Evolutionary conservation across 2,888 invertebrate species (phyloP), one percentile per base, ranked within the genome.

Genomic region (Nephrotoma guestfalica): DNA sequence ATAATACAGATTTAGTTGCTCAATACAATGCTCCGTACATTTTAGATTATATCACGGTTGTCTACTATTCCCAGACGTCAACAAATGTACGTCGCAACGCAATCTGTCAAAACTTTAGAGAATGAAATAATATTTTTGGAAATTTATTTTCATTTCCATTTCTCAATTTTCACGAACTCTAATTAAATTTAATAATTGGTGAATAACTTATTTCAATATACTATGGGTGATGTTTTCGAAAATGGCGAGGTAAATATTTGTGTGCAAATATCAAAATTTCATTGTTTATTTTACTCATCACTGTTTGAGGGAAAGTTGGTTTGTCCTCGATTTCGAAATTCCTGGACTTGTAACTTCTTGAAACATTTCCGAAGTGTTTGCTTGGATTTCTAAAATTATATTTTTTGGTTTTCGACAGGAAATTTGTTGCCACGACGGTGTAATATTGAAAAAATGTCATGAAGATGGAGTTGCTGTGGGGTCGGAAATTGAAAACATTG

Each of bases 371-470:
- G 30, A 30, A 3, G 30, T 30, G 30, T 30, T 30, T 30, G 30
- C 30, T 30, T 30, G 2, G 2, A 2, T 30, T 85, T 43, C n/a
- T 41, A 9, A 11, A 85, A 85, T 85, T 85, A n/a, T 85, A 41
- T 5, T 85, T 42, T 42, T 30, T 6, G 15, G 51, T 51, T 71
- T 84, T n/a, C 41, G 3, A 18, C 11, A 86, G 86, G 86, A 86
- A 86, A 9, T 96, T 71, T 96, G 95, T 90, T 94, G 94, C n/a
- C 96, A 96, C 91, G 95, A 96, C 91, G 96, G 96, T 5, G 95
- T 96, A 30, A 93, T 96, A 6, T 92, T 96, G 87, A 94, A 94
- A 89, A 94, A 94, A 85, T 94, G 71, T 71, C 30, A 30, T 94
- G 84, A 84, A 7, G 15, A 84, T 84, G 42, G 84, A 15, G 7